These are phyloP conservation scores for Arge pagana DNA, from an alignment of 2,888 invertebrate genomes.

Conservation along the genomic window DNA sequence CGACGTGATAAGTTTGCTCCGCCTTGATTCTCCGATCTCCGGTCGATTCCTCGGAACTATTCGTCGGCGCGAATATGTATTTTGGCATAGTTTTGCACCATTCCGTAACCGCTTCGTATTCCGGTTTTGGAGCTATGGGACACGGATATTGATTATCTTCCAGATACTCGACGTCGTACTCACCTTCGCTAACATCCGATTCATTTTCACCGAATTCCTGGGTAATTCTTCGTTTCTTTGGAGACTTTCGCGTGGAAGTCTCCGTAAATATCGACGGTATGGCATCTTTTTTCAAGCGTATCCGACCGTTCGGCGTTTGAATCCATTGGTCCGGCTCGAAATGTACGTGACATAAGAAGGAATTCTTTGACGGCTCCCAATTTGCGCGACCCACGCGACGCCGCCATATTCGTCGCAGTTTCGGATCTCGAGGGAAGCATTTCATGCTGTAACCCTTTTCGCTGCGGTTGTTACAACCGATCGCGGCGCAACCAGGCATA, in stretches of 20 bases:
- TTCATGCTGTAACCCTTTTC: conserved; percentile 56
- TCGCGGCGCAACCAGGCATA: conserved; percentile 55
- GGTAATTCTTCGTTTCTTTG: conserved; percentile 42
- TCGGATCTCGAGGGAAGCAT: conserved; percentile 53
- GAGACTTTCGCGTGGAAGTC: conserved; percentile 49
- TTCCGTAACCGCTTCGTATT: no score
- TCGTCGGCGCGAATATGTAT: background rate
- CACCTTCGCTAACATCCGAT: conserved; percentile 4
- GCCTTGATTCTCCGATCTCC: background rate
- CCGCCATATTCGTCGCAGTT: conserved; percentile 51
- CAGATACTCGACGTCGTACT: conserved; percentile 6
- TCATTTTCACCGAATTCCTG: background rate
- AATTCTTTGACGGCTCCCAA: conserved; percentile 54
- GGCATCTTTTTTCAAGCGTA: conserved; percentile 50
- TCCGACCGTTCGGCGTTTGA: conserved; percentile 41
- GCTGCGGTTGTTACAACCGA: conserved; percentile 54
- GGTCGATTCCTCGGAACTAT: background rate
- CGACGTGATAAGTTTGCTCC: conserved; percentile 9
- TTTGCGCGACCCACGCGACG: conserved; percentile 50
- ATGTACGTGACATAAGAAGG: conserved; percentile 53
- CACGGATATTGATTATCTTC: conserved; percentile 6
- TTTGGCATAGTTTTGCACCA: no score
- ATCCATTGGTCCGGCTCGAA: conserved; percentile 50
- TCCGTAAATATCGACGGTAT: conserved; percentile 49
- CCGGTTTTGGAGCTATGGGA: no score